phyloP scores from a whole-genome alignment of 2,113 vertebrate genomes.

The Taxidea taxus region DNA sequence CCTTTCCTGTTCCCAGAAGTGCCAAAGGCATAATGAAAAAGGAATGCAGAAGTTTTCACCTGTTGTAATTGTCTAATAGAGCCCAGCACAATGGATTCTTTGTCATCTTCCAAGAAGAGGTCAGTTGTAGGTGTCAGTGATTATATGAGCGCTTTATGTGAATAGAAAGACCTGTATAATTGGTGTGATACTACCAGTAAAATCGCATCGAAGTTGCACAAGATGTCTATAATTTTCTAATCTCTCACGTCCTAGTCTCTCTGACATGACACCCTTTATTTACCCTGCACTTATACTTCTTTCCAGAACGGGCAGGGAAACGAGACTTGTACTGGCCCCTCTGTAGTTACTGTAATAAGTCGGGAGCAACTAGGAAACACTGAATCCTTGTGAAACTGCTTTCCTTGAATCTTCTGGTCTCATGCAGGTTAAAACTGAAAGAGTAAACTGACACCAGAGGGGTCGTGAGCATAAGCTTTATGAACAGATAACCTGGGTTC shows the following conservation, averaged over 20 bases:
- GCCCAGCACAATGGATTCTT: slow-evolving; percentile 74
- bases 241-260: slow-evolving; percentile 62
- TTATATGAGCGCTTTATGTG: slow-evolving; percentile 74
- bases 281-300: slow-evolving; percentile 38
- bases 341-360: slow-evolving; percentile 52
- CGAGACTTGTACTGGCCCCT: slow-evolving; percentile 4
- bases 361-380: not conserved
- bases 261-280: slow-evolving; percentile 71
- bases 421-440: not conserved
- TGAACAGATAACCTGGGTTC: not conserved
- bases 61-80: slow-evolving; percentile 82
- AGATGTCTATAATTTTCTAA: slow-evolving; percentile 74
- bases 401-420: not conserved
- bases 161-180: slow-evolving; percentile 75
- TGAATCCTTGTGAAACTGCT: not conserved
- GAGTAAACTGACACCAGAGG: not conserved
- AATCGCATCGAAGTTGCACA: slow-evolving; percentile 64
- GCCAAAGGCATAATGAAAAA: slow-evolving; percentile 80
- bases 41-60: slow-evolving; percentile 86
- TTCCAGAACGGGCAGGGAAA: slow-evolving; percentile 42
- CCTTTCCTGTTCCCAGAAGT: slow-evolving; percentile 81
- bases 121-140: slow-evolving; percentile 77
- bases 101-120: slow-evolving; percentile 83
- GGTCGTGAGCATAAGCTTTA: not conserved
- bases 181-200: slow-evolving; percentile 63